Evolutionary conservation across 2,888 invertebrate species (phyloP).

Genomic region (Erpobdella octoculata): DNA sequence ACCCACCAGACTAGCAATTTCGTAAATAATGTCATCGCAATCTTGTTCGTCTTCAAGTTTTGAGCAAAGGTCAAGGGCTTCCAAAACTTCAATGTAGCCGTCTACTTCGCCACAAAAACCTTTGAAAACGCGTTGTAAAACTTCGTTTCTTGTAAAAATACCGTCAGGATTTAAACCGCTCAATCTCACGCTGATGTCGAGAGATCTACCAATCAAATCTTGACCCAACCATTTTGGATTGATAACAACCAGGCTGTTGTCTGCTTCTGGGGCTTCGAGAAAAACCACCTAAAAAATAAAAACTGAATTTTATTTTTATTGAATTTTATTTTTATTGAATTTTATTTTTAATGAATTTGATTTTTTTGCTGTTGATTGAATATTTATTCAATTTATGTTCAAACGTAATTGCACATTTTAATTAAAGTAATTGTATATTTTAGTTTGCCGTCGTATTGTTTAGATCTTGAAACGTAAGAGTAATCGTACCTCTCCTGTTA

Average conservation of each 20-base stretch:
- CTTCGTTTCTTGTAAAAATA: background rate
- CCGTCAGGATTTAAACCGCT: background rate
- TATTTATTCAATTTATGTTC: too few relatives aligned
- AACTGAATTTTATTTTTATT: too few relatives aligned
- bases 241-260: slow-evolving; percentile 61
- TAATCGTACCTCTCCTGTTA: slow-evolving; percentile 63
- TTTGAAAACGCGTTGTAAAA: background rate
- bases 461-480: too few relatives aligned
- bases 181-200: slow-evolving; percentile 43
- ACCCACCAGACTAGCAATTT: slow-evolving; percentile 12
- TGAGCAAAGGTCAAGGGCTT: background rate
- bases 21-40: slow-evolving; percentile 3
- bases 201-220: slow-evolving; percentile 62
- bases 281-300: slow-evolving; percentile 56
- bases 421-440: too few relatives aligned
- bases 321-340: too few relatives aligned
- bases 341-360: background rate
- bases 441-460: too few relatives aligned
- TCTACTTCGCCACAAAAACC: background rate
- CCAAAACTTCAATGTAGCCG: background rate
- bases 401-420: too few relatives aligned
- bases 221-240: slow-evolving; percentile 64
- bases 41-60: slow-evolving; percentile 1
- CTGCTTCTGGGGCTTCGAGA: slow-evolving; percentile 55
- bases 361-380: background rate